These are phyloP conservation scores for Acanthis flammea DNA, from an alignment of 2,797 vertebrate genomes.

Conservation along the genomic window DNA sequence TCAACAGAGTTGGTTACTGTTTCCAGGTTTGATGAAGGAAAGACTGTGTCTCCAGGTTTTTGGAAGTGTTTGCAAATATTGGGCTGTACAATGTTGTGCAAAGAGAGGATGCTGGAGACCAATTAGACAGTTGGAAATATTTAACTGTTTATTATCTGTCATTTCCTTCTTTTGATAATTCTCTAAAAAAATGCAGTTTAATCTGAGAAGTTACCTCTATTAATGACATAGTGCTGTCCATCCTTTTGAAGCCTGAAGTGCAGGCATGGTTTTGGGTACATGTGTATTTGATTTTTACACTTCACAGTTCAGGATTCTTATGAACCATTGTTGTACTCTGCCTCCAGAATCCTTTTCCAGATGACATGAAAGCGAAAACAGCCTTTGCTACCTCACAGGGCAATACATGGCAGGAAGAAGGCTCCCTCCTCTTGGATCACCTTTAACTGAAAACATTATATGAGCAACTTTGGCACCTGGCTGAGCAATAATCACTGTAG, in stretches of 20 bases:
- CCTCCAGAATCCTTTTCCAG: background rate
- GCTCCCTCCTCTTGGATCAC: background rate
- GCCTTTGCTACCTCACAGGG: background rate
- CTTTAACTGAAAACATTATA: rapidly evolving
- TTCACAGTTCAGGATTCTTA: background rate
- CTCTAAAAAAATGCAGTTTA: background rate
- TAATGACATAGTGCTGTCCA: background rate
- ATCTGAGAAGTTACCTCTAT: background rate
- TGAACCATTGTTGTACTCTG: background rate
- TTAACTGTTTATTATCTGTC: background rate
- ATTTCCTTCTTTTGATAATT: background rate
- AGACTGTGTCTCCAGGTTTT: background rate
- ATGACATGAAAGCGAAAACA: background rate
- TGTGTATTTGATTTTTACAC: background rate
- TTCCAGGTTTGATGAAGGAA: background rate
- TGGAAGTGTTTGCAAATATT: background rate
- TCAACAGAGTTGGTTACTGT: background rate
- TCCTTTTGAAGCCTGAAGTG: background rate
- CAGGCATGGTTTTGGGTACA: background rate
- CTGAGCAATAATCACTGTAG: background rate
- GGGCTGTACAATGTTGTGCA: background rate
- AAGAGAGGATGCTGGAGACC: background rate
- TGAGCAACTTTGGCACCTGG: background rate
- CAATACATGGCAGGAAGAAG: background rate
- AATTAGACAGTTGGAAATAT: background rate